Base-by-base conservation (phyloP, 2,888 invertebrate genomes). In the Tenthredo notha region DNA sequence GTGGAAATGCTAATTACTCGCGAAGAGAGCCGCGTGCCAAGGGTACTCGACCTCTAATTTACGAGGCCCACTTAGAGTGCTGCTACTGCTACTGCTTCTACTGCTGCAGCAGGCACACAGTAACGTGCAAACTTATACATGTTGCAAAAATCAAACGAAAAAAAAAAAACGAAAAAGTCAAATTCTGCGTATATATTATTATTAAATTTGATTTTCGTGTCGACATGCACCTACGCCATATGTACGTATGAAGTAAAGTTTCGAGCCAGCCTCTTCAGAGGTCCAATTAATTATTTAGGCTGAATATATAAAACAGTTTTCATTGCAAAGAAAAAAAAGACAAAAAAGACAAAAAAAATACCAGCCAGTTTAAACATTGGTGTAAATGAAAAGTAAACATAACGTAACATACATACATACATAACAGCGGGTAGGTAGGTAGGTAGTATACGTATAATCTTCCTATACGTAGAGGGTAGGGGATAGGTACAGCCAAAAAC, bases 341-440 rank as follows among this genome's bases (percentile, higher is more conserved):
- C n/a, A n/a, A n/a, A n/a, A n/a, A n/a, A n/a, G n/a, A n/a, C n/a
- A n/a, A n/a, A n/a, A n/a, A n/a, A n/a, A n/a, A n/a, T n/a, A n/a
- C n/a, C 84, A 67, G 65, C 77, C 67, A 77, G 84, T 86, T 88
- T 88, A 87, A 88, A 86, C 86, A 88, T 86, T 86, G 83, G 84
- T 87, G 86, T 87, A 92, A 92, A 92, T 92, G 91, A 91, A 91
- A 92, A 91, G 90, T 88, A 92, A 92, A 92, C 90, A 89, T 78
- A 78, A 83, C 80, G 82, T 12, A 40, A 4, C 25, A 61, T 2
- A 25, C 12, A 4, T 33, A 33, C 29, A 33, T 33, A 33, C 29
- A 12, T 1, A 18, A 18, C n/a, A 6, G 12, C 10, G 65, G 12
- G 33, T 33, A 33, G n/a, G n/a, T n/a, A n/a, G n/a, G n/a, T 65